Base-by-base conservation (phyloP, 92 coral and sea anemone genomes). In the Epizoanthus rinbou region DNA sequence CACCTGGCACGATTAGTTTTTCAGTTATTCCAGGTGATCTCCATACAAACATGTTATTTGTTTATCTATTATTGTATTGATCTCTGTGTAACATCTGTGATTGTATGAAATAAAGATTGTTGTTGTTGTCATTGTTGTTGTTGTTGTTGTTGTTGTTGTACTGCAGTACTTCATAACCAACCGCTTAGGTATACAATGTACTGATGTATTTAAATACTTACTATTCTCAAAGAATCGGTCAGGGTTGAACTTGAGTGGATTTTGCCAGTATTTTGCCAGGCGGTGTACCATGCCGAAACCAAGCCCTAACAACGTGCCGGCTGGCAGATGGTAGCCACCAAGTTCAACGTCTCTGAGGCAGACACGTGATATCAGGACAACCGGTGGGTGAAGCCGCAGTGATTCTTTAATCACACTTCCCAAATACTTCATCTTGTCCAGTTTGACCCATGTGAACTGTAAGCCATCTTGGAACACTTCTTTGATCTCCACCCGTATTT, bases 401-500 rank as follows among this genome's bases (percentile, higher is more conserved):
- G 93, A 90, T 69, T 92, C 97, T 28, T 90, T 90, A 22, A 92
- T 78, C 9, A 90, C 91, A 45, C 88, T 84, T 70, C 90, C 88
- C 60, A 92, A 80, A 28, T 87, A 92, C 72, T 87, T 85, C 84
- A 92, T 59, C 74, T 84, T 90, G 3, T 86, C 94, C 18, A 90
- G 81, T 63, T 91, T 90, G 43, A 37, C 71, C 97, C 93, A 92
- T 2, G 75, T 66, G 17, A 64, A 5, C 15, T 83, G 74, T 7
- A 68, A 64, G 8, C 64, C 72, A 14, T 90, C 90, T 25, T 79
- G 57, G 60, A 87, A 17, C 21, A 83, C 87, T 10, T 35, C 57
- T 18, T 64, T 59, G 9, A 80, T 53, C 79, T 92, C 92, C 53
- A 81, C 21, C 23, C 92, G 76, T 57, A 86, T 76, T 84, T 82